These are phyloP conservation scores for Lophura nycthemera DNA, from an alignment of 2,113 vertebrate genomes.

Conservation along the genomic window DNA sequence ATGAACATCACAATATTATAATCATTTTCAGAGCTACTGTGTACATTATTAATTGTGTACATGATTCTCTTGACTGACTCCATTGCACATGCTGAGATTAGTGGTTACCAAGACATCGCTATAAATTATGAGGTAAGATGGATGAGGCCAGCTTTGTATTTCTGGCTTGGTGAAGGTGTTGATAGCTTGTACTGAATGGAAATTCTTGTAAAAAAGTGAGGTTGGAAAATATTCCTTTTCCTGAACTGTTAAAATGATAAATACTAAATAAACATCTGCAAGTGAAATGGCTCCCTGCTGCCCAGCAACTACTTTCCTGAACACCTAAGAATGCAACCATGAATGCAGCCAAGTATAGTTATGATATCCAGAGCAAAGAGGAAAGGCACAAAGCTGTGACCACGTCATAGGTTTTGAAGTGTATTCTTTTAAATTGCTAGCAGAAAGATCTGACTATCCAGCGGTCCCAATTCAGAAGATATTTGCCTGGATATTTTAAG, in stretches of 20 bases:
- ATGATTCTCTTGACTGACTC: constrained; percentile 19
- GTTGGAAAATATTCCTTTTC: constrained; percentile 42
- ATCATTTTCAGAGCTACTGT: background rate
- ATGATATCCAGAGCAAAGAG: constrained; percentile 31
- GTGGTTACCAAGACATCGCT: constrained; percentile 54
- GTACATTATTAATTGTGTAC: constrained; percentile 40
- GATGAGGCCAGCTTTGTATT: constrained; percentile 13
- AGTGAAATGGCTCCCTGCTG: constrained; percentile 35
- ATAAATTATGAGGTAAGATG: constrained; percentile 27
- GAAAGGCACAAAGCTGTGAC: background rate
- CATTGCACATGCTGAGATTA: constrained; percentile 22
- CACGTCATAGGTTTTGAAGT: background rate
- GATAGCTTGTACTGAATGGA: constrained; percentile 37
- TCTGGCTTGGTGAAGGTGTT: constrained; percentile 44
- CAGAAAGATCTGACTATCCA: background rate
- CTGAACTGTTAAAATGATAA: constrained; percentile 53
- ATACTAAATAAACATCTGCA: constrained; percentile 44
- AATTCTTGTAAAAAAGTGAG: constrained; percentile 37
- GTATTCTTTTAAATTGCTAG: background rate
- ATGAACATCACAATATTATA: constrained; percentile 33
- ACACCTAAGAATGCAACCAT: constrained; percentile 20
- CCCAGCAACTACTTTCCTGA: constrained; percentile 36
- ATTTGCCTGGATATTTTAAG: background rate
- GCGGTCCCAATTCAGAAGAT: background rate
- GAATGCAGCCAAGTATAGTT: background rate